These are phyloP conservation scores for Laticauda colubrina DNA, from an alignment of 2,113 vertebrate genomes.

Conservation along the genomic window DNA sequence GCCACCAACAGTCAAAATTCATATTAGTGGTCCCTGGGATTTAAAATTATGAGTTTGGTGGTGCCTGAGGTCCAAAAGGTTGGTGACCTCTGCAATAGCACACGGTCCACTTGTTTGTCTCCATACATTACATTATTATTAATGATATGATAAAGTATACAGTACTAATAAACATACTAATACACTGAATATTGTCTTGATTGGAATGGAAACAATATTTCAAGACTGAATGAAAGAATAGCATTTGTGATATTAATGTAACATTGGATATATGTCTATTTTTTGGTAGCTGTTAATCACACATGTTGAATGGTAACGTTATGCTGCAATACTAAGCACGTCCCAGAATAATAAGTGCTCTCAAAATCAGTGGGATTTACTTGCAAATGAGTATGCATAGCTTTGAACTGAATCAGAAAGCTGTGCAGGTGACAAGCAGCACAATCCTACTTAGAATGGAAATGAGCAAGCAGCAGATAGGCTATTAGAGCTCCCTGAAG, in stretches of 20 bases:
- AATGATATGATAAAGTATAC: slow-evolving; percentile 14
- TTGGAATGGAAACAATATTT: neutral
- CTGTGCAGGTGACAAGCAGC: slow-evolving; percentile 23
- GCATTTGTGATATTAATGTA: slow-evolving; percentile 8
- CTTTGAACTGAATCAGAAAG: slow-evolving; percentile 20
- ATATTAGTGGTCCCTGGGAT: too few relatives aligned
- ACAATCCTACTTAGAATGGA: slow-evolving; percentile 3
- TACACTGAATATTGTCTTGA: neutral
- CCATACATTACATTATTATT: slow-evolving; percentile 21
- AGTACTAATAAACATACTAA: slow-evolving; percentile 10
- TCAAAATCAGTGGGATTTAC: neutral
- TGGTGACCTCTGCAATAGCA: neutral
- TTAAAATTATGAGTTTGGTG: too few relatives aligned
- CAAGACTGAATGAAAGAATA: slow-evolving; percentile 32
- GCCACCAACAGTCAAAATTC: too few relatives aligned
- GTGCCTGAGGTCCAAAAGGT: too few relatives aligned
- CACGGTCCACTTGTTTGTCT: slow-evolving; percentile 17
- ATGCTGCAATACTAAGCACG: neutral
- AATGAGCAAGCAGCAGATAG: neutral
- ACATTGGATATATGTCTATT: neutral
- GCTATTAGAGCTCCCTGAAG: neutral
- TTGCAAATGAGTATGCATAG: neutral
- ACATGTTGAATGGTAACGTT: neutral
- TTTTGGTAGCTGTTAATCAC: slow-evolving; percentile 5
- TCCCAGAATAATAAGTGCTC: neutral